Evolutionary conservation across 2,888 invertebrate species (phyloP).

Genomic region (Sesia apiformis): DNA sequence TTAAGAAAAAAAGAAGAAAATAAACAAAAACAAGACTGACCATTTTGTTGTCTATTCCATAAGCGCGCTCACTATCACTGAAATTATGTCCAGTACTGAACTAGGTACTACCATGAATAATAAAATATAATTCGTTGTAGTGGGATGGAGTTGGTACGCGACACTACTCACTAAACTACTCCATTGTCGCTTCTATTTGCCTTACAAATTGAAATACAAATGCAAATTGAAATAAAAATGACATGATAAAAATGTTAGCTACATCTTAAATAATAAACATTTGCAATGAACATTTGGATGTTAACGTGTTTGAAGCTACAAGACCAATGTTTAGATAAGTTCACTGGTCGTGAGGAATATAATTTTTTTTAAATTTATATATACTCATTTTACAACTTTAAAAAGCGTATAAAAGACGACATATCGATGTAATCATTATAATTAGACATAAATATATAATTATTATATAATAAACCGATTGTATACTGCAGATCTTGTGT

Average conservation of each 20-base stretch:
- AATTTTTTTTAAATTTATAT: no score
- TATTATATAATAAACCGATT: no score
- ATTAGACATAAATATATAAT: no score
- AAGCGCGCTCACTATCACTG: neutral
- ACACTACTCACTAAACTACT: neutral
- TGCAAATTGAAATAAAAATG: conserved; percentile 39
- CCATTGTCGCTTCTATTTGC: neutral
- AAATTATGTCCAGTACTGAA: neutral
- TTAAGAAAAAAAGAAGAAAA: no score
- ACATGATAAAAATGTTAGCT: conserved; percentile 6
- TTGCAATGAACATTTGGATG: no score
- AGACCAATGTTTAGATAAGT: no score
- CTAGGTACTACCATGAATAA: neutral
- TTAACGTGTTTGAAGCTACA: no score
- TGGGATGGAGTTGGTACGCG: neutral
- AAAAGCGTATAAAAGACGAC: no score
- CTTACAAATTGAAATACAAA: neutral
- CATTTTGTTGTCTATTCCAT: neutral
- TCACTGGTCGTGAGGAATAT: no score
- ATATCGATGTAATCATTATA: no score
- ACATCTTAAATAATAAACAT: neutral
- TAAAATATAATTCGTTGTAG: neutral
- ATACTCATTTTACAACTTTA: no score
- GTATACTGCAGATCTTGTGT: no score
- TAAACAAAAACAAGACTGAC: neutral